Conservation (phyloP, 1,140 invertebrate species). For the Macrotrachela quadricornifera region DNA sequence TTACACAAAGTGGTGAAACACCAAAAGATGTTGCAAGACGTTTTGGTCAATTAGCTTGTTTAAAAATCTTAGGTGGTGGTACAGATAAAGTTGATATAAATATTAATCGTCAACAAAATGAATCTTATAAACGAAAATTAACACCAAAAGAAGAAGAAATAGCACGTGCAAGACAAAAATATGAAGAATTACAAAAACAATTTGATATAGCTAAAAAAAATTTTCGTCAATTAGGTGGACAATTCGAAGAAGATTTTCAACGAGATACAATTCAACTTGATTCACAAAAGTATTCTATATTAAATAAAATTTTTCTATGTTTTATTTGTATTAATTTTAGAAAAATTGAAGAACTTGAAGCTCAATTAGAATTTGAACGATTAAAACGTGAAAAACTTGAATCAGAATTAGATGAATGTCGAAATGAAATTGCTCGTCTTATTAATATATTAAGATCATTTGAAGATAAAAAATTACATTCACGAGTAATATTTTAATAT, state of each 20-base stretch:
- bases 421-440: slow-evolving; percentile 8
- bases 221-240: slow-evolving; percentile 28
- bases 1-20: slow-evolving; percentile 25
- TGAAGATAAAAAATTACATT: too few relatives aligned
- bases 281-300: slow-evolving; percentile 15
- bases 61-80: slow-evolving; percentile 19
- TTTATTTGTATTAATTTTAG: slow-evolving; percentile 11
- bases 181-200: slow-evolving; percentile 25
- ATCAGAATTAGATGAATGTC: slow-evolving; percentile 26
- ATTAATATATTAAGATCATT: not conserved
- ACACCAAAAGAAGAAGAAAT: slow-evolving; percentile 5
- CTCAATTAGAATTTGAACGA: slow-evolving; percentile 27
- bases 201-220: slow-evolving; percentile 28
- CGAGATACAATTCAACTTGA: slow-evolving; percentile 18
- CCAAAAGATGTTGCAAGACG: slow-evolving; percentile 23
- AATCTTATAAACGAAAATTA: not conserved
- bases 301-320: not conserved
- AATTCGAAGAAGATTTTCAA: slow-evolving; percentile 20
- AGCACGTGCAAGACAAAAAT: slow-evolving; percentile 19
- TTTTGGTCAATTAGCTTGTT: slow-evolving; percentile 26
- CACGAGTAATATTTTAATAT: too few relatives aligned
- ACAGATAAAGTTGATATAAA: slow-evolving; percentile 16
- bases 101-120: not conserved
- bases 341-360: slow-evolving; percentile 24
- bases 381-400: slow-evolving; percentile 26